Evolutionary conservation across 2,888 invertebrate genomes (phyloP), one percentile per base, ranked within the genome.

Genomic region (Archips crataeganus): DNA sequence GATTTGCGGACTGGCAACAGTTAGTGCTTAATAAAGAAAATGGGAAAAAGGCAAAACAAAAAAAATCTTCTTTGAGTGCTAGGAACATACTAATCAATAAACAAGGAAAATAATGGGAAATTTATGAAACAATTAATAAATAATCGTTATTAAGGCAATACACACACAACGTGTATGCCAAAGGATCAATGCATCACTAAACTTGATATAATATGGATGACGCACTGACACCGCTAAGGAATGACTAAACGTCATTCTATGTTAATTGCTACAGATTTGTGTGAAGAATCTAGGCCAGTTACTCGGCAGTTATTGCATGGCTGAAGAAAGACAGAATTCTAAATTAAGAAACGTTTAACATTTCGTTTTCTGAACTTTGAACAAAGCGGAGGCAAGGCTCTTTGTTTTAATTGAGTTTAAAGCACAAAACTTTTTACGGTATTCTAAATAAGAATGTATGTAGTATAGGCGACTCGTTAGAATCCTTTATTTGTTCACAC

Each of bases 261-360:
- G 74, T 74, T 61, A 74, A 74, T 74, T 70, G 69, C 69, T 64
- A 69, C 65, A 65, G 69, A 73, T 70, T 65, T 65, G 71, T 62
- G 61, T 59, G 42, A 70, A 60, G 60, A 70, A 74, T 65, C 65
- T 70, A 60, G 74, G 65, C 51, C 70, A 66, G 61, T 62, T 45
- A 63, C 36, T 49, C 36, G 23, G 63, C 47, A 51, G n/a, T 10
- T 57, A n/a, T 67, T 63, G 67, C 45, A 60, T 13, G 11, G 45
- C 23, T 59, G 49, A 54, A 34, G 34, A 71, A 57, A 57, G 57
- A 57, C 57, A 57, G 57, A 11, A 0, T 57, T 57, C 57, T 57
- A 57, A 57, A 57, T 57, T 57, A 60, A 60, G 34, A 36, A 59
- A 36, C 39, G 36, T n/a, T 60, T 39, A 60, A n/a, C 39, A n/a